Conservation (phyloP, 1,140 invertebrate genomes). For the Conopomorpha cramerella region DNA sequence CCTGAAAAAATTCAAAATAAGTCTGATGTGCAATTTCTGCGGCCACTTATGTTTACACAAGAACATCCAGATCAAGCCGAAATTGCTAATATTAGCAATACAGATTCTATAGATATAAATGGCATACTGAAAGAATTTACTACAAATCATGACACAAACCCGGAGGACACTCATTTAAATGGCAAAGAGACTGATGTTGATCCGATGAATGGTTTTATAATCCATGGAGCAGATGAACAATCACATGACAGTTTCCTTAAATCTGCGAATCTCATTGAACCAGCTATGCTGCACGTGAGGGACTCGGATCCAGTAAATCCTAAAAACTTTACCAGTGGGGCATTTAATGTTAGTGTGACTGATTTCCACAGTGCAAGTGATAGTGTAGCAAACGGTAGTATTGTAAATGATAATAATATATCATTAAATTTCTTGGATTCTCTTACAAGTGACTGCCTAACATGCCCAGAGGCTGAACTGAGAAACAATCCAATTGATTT, state of each 20-base stretch:
- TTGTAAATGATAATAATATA: slow-evolving; percentile 2
- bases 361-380: slow-evolving; percentile 1
- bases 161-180: background rate
- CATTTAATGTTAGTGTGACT: background rate
- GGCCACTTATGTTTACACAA: slow-evolving; percentile 15
- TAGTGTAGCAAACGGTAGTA: background rate
- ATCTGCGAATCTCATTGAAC: slow-evolving; percentile 19
- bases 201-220: background rate
- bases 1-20: slow-evolving; percentile 32
- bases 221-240: background rate
- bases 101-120: background rate
- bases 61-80: background rate
- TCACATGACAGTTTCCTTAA: background rate
- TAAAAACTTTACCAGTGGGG: slow-evolving; percentile 11
- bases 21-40: slow-evolving; percentile 32
- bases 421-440: slow-evolving; percentile 34
- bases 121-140: background rate
- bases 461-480: slow-evolving; percentile 32
- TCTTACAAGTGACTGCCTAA: slow-evolving; percentile 27
- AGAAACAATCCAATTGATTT: slow-evolving; percentile 36
- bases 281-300: slow-evolving; percentile 22
- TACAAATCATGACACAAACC: background rate
- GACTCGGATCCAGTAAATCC: slow-evolving; percentile 9
- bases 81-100: no score
- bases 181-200: background rate